These are phyloP conservation scores for Rhynchonycteris naso DNA, from an alignment of 2,797 vertebrate genomes.

Conservation along the genomic window DNA sequence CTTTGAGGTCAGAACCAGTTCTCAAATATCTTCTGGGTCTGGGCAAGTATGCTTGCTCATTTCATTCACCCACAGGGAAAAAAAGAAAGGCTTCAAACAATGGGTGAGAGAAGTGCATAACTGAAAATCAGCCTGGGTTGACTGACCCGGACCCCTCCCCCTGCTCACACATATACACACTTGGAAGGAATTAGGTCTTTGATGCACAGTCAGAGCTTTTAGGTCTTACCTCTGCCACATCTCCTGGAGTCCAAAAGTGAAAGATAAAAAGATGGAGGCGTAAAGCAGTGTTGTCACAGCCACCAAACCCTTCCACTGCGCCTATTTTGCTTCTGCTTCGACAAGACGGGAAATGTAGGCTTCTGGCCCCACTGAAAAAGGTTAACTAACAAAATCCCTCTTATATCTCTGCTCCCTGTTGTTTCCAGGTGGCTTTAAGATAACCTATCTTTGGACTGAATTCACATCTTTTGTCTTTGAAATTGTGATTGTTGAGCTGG, in stretches of 20 bases:
- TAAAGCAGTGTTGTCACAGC: not conserved
- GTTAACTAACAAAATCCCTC: not conserved
- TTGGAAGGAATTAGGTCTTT: not conserved
- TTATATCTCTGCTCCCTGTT: not conserved
- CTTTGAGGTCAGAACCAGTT: not conserved
- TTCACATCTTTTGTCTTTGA: conserved; percentile 48
- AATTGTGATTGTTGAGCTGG: conserved; percentile 12
- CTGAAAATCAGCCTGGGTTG: not conserved
- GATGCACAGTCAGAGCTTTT: not conserved
- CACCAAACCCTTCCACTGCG: not conserved
- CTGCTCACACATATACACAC: not conserved
- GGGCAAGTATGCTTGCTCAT: not conserved
- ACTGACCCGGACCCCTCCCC: not conserved
- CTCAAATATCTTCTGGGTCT: not conserved
- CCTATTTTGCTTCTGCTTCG: not conserved
- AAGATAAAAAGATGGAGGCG: not conserved
- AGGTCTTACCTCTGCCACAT: not conserved
- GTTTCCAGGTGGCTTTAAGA: not conserved
- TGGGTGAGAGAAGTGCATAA: not conserved
- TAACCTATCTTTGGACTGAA: conserved; percentile 15
- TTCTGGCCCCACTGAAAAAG: not conserved
- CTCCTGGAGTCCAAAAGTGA: not conserved
- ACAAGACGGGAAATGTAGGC: not conserved
- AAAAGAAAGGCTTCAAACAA: not conserved
- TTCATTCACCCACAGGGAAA: not conserved